Base-by-base conservation (phyloP, 2,113 vertebrate genomes). In the Scartelaos histophorus region DNA sequence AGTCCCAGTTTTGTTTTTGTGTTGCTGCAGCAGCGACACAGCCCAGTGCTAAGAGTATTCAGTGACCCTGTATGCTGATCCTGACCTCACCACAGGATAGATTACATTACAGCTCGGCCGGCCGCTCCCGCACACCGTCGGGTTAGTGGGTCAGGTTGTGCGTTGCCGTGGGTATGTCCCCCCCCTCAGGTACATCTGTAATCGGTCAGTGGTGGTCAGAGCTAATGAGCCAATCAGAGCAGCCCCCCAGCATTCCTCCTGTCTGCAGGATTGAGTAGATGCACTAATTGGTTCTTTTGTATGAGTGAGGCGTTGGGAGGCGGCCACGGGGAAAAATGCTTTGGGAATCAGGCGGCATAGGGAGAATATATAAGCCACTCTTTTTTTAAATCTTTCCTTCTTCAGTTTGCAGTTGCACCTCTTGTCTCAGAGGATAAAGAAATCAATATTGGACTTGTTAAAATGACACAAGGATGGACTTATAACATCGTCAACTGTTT, bases 241-340 rank as follows among this genome's bases (percentile, higher is more conserved):
- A 13, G 53, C 16, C 0, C 46, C 7, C 16, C 13, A 21, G 25
- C 74, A 77, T 82, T 78, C 65, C 80, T 78, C 62, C 67, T 49
- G 75, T 77, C 74, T 53, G 3, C 64, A 25, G 2, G 69, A 34
- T 21, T 10, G n/a, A 70, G 70, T 0, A 11, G 24, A 25, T 35
- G 19, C 24, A 19, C 75, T 78, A 78, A 78, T 74, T 68, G 75
- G 67, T 25, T 70, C 56, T 67, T 73, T 67, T 74, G 79, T 77
- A 61, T 19, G 67, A 24, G 2, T 9, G 60, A 69, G 70, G 47
- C 38, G 61, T 21, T 67, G 54, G 71, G 78, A 46, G 78, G 72
- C 29, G 21, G 65, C 24, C 24, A 2, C 5, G 46, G 15, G 47
- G 58, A 34, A 13, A 53, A 17, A 43, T 29, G 21, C 60, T 24